Evolutionary conservation across 2,113 vertebrate genomes (phyloP).

Genomic region (Erinaceus europaeus): DNA sequence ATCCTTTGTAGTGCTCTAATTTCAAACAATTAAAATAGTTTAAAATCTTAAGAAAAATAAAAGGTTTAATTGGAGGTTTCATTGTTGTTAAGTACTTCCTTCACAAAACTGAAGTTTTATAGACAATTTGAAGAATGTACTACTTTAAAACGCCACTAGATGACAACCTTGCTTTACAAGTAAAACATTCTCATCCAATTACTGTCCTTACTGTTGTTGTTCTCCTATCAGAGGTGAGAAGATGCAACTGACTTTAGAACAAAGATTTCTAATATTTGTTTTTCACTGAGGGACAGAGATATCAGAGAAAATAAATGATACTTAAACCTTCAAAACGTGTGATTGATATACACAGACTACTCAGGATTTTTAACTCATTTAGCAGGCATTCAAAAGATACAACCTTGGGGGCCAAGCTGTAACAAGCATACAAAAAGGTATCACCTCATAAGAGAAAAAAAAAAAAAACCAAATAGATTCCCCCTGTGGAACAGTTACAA

Average conservation of each 20-base stretch:
- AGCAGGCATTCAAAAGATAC: slow-evolving; percentile 8
- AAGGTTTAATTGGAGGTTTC: no score
- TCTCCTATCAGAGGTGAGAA: no score
- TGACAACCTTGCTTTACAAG: slow-evolving; percentile 67
- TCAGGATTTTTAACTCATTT: not conserved
- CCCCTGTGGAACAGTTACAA: slow-evolving; percentile 45
- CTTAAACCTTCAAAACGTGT: slow-evolving; percentile 11
- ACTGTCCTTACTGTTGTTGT: no score
- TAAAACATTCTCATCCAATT: not conserved
- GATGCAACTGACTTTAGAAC: slow-evolving; percentile 17
- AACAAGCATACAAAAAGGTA: no score
- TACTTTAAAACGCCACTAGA: slow-evolving; percentile 65
- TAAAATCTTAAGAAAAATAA: slow-evolving; percentile 18
- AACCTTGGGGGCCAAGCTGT: no score
- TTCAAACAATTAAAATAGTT: not conserved
- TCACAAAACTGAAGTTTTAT: slow-evolving; percentile 8
- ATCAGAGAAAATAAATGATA: slow-evolving; percentile 22
- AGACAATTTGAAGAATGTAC: slow-evolving; percentile 2
- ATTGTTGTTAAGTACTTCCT: slow-evolving; percentile 29
- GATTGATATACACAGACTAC: slow-evolving; percentile 31
- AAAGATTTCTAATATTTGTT: slow-evolving; percentile 9
- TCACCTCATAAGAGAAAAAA: not conserved
- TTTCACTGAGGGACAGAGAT: not conserved
- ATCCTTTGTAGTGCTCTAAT: not conserved
- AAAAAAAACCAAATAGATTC: not conserved